These are phyloP conservation scores for Hapalemur alaotrensis DNA, from an alignment of 2,797 vertebrate genomes.

Conservation along the genomic window DNA sequence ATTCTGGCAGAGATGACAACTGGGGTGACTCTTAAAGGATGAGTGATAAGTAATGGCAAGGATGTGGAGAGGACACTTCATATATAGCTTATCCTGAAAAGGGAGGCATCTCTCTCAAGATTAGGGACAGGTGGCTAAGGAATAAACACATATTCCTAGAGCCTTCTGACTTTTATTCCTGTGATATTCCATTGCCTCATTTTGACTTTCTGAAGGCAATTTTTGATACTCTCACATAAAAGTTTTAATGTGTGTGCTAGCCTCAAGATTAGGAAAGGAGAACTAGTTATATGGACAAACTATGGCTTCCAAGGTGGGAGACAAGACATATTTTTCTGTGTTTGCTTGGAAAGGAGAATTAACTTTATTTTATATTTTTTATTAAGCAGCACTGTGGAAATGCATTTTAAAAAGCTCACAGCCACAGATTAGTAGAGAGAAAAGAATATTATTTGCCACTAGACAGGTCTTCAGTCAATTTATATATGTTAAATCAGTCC, in stretches of 20 bases:
- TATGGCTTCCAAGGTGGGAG: neutral
- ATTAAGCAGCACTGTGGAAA: conserved; percentile 34
- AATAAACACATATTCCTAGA: neutral
- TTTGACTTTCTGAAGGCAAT: neutral
- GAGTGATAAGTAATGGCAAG: no score
- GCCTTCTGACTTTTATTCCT: neutral
- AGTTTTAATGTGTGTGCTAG: neutral
- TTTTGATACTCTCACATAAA: neutral
- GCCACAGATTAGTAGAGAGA: conserved; percentile 11
- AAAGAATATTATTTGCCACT: conserved; percentile 13
- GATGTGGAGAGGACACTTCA: neutral
- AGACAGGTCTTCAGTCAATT: conserved; percentile 40
- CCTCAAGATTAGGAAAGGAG: neutral
- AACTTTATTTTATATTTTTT: conserved; percentile 58
- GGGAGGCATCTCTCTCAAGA: neutral
- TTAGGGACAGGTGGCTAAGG: neutral
- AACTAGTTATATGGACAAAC: neutral
- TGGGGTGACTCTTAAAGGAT: neutral
- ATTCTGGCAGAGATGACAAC: neutral
- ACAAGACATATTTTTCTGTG: conserved; percentile 24
- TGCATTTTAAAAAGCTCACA: neutral
- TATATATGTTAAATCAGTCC: neutral
- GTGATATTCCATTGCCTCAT: neutral
- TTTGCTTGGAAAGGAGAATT: conserved; percentile 37
- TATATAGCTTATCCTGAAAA: neutral